Conservation (phyloP, 2,888 invertebrate species). For the Helleia helle region DNA sequence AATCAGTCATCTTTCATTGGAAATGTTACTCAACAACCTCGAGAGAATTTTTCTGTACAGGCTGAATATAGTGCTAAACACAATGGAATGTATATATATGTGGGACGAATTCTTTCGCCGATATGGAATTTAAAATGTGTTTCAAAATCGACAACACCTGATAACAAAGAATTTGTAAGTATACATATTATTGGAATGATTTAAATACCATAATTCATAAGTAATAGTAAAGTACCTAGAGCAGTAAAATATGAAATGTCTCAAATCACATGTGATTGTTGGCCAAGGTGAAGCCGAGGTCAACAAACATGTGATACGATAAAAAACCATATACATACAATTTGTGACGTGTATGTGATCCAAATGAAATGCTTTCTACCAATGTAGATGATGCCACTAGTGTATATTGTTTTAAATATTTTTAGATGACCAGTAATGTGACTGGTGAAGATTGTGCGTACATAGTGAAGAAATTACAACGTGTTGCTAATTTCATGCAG, state of each 20-base stretch:
- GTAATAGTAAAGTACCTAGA: no score
- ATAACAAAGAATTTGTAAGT: conserved; percentile 75
- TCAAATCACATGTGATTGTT: no score
- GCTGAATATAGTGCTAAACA: conserved; percentile 82
- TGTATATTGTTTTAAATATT: conserved; percentile 16
- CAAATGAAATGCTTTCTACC: no score
- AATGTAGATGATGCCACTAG: no score
- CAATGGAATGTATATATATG: conserved; percentile 93
- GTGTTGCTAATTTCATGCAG: conserved; percentile 81
- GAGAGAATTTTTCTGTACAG: conserved; percentile 53
- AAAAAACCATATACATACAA: no score
- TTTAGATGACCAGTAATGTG: conserved; percentile 79
- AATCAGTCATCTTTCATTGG: conserved; percentile 52
- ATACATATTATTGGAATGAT: no score
- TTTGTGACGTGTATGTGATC: no score
- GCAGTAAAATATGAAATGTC: no score
- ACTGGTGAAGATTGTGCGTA: conserved; percentile 80
- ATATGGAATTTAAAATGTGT: conserved; percentile 90
- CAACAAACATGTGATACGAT: no score
- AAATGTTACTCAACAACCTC: conserved; percentile 50
- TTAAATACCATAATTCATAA: no score
- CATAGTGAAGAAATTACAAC: conserved; percentile 83
- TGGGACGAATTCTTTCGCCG: conserved; percentile 89
- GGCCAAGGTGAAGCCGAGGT: no score
- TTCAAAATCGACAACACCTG: conserved; percentile 66